Base-by-base conservation (phyloP, 1,140 invertebrate genomes). In the Neodiprion pinetum region DNA sequence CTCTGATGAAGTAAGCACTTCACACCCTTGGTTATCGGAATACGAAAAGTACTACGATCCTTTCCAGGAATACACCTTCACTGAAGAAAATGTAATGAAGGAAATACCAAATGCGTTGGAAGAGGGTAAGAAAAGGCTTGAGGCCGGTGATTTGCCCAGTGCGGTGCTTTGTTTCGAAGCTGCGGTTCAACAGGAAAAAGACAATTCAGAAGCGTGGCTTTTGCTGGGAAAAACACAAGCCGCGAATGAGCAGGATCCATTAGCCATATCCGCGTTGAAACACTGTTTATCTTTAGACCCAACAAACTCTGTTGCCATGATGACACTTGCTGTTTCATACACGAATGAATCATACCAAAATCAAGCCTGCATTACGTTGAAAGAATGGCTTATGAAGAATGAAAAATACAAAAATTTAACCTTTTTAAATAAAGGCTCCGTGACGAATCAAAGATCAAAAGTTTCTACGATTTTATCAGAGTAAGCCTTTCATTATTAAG, bases 151-250 rank as follows among this genome's bases (percentile, higher is more conserved):
- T 89, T 92, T 99, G 74, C 95, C 97, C 17, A 96, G 96, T 79
- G 98, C 98, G 40, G 97, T 99, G 1, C 88, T 99, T 5, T 95
- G 97, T 81, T 99, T 99, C 89, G 98, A 99, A 90, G 96, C 96
- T 73, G 97, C 97, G 65, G 96, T 94, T 9, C 94, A 97, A 84
- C 94, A 97, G 85, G 90, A 96, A 75, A 92, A 95, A 4, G 90
- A 94, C 50, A 94, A 96, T 85, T 85, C 92, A 0, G 93, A 97
- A 86, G 95, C 95, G 48, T 96, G 95, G 95, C 90, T 94, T 67
- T 85, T 95, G 47, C 87, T 97, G 9, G 96, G 95, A 9, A 95
- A 94, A 61, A 95, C 96, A 17, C 97, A 99, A 87, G 97, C 98
- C 50, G 96, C 99, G 89, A 97, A 97, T 86, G 92, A 92, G 80